phyloP scores from a whole-genome alignment of 2,888 invertebrate species.

The Matsumyia berberina region DNA sequence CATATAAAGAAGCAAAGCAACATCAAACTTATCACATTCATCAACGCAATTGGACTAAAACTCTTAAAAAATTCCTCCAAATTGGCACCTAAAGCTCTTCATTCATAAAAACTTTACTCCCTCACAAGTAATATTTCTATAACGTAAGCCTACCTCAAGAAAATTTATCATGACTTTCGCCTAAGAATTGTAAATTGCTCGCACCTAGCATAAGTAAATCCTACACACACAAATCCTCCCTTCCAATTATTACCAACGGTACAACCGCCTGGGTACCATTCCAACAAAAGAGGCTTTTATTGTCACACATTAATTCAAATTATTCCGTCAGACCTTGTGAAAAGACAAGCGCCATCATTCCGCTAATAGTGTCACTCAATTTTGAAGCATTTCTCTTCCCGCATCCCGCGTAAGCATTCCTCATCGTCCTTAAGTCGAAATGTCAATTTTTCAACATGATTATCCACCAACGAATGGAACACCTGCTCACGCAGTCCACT shows the following conservation, averaged over 20 bases:
- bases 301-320: constrained; percentile 27
- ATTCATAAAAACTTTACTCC: no score
- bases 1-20: no score
- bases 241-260: not conserved
- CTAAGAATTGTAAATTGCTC: no score
- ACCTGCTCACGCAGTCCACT: constrained; percentile 35
- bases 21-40: no score
- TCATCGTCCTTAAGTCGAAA: not conserved
- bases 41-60: no score
- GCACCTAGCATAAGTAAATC: no score
- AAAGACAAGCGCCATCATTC: constrained; percentile 29
- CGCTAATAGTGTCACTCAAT: constrained; percentile 24
- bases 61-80: no score
- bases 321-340: constrained; percentile 21
- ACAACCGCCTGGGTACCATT: constrained; percentile 6
- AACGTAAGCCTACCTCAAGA: no score
- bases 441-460: constrained; percentile 51
- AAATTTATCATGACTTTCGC: no score
- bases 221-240: not conserved
- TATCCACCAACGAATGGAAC: constrained; percentile 36
- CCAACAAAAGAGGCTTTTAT: not conserved
- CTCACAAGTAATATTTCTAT: no score
- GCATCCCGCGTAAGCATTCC: not conserved
- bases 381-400: constrained; percentile 6
- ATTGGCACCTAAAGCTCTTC: no score